phyloP scores from a whole-genome alignment of 2,797 vertebrate genomes.

The Gephyroberyx darwinii region DNA sequence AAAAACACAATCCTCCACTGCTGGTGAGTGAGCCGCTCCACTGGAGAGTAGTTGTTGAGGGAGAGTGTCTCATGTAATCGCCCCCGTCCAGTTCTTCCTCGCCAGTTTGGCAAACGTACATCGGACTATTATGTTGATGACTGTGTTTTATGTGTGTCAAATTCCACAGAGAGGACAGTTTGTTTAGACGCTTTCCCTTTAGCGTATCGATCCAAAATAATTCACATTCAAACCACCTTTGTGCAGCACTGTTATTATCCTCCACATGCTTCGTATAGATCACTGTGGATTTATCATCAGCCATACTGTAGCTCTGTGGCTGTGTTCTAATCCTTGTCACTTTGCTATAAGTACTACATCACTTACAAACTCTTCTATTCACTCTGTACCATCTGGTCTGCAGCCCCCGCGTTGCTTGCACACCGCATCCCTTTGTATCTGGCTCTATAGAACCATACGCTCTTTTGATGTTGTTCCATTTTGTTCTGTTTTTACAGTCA shows the following conservation, averaged over 20 bases:
- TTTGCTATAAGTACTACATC: constrained; percentile 16
- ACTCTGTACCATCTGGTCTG: constrained; percentile 16
- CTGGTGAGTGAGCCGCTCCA: background rate
- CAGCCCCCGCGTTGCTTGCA: background rate
- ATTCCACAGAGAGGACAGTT: background rate
- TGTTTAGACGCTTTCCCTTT: background rate
- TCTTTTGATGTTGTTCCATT: constrained; percentile 7
- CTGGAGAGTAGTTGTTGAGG: background rate
- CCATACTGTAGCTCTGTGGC: background rate
- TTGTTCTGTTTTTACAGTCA: background rate
- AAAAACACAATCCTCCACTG: background rate
- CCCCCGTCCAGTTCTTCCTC: background rate
- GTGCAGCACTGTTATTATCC: background rate
- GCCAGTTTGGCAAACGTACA: background rate
- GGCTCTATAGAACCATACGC: constrained; percentile 8
- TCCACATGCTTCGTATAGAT: background rate
- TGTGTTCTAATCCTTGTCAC: constrained; percentile 5
- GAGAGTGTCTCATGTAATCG: background rate
- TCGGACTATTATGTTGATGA: background rate
- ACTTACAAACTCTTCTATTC: constrained; percentile 9
- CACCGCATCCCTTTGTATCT: constrained; percentile 18
- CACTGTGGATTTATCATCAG: background rate
- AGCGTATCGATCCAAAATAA: background rate
- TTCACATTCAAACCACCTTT: background rate
- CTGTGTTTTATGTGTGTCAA: background rate